Percentiles rank a stretch among this genome's conserved stretches.
Conservation (phyloP, 2,797 vertebrate species). For the Hyperoplus immaculatus region DNA sequence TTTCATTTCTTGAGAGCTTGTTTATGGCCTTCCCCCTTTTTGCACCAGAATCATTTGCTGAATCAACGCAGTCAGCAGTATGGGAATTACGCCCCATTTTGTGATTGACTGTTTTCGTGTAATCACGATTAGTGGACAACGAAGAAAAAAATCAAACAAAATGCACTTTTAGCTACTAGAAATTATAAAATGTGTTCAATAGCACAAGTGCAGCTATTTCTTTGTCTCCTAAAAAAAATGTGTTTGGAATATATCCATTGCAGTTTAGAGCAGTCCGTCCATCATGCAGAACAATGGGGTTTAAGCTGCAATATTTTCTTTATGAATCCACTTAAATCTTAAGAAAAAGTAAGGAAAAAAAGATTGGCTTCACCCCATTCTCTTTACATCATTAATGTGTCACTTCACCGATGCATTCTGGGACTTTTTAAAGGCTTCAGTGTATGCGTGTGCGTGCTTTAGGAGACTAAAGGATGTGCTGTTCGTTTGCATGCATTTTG, state of each 20-base stretch:
- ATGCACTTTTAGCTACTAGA: not conserved
- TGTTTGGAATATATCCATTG: not conserved
- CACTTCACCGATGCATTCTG: constrained; percentile 6
- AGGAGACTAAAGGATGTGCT: not conserved
- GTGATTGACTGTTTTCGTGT: not conserved
- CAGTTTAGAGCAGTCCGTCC: not conserved
- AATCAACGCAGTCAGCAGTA: constrained; percentile 8
- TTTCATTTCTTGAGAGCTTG: constrained; percentile 53
- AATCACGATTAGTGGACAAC: not conserved
- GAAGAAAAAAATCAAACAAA: not conserved
- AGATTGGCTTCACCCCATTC: not conserved
- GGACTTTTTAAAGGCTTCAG: not conserved
- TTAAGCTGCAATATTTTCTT: not conserved
- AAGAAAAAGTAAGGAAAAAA: constrained; percentile 8
- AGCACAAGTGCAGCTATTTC: not conserved
- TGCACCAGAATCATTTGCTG: constrained; percentile 27
- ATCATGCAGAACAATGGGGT: constrained; percentile 1
- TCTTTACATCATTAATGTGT: constrained; percentile 4
- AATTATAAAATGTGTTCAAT: not conserved
- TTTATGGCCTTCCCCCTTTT: constrained; percentile 51
- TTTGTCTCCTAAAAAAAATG: not conserved
- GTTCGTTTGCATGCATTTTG: constrained; percentile 35
- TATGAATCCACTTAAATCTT: constrained; percentile 7
- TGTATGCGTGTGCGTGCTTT: constrained; percentile 25
- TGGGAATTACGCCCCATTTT: not conserved